A percentile compares a stretch with the other conserved stretches of the same genome.
Conservation (phyloP, 2,113 vertebrate species). For the Protobothrops flavoviridis region DNA sequence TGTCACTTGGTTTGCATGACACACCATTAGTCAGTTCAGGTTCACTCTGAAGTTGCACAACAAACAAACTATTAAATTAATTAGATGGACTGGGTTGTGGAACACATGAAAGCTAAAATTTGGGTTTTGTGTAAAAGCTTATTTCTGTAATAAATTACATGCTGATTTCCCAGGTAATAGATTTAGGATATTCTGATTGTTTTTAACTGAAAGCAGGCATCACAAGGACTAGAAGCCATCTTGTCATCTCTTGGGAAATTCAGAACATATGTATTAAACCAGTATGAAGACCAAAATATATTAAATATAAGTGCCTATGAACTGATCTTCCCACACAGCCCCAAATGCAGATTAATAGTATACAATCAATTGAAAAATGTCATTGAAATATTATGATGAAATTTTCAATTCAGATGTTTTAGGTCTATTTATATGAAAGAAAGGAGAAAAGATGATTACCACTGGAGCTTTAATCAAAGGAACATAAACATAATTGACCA, state of each 20-base stretch:
- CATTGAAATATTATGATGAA: not conserved
- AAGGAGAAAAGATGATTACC: not conserved
- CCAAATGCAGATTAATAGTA: not conserved
- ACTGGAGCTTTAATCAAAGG: not conserved
- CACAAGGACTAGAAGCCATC: not conserved
- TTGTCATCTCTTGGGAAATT: not conserved
- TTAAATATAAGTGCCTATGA: not conserved
- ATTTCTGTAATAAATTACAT: not conserved
- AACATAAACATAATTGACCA: not conserved
- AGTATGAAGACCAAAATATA: not conserved
- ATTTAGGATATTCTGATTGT: not conserved
- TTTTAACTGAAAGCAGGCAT: not conserved
- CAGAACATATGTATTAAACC: not conserved
- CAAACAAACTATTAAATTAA: not conserved
- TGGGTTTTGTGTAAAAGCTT: not conserved
- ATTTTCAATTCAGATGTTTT: not conserved
- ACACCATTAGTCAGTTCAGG: not conserved
- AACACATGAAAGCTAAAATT: not conserved
- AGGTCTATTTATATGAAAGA: not conserved
- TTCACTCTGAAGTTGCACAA: not conserved
- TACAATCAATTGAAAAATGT: not conserved
- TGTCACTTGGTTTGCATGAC: not conserved
- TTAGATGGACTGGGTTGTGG: not conserved
- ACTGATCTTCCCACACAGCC: not conserved
- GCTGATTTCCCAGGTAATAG: not conserved